Conservation (phyloP, 2,888 invertebrate species). For the Disparrhopalites patrizii region DNA sequence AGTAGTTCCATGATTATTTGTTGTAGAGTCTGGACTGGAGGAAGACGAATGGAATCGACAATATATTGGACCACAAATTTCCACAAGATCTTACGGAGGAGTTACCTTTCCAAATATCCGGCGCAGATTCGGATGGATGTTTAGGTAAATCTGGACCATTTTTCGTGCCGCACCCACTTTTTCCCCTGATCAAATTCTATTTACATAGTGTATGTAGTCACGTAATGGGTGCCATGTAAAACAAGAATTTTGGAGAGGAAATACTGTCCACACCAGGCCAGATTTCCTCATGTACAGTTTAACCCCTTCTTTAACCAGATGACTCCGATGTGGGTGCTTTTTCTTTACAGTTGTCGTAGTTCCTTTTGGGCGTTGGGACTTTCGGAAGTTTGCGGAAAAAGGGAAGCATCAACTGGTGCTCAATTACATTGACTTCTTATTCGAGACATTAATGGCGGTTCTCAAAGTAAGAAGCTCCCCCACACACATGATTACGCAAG, state of each 20-base stretch:
- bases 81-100: slow-evolving; percentile 20
- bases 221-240: neutral
- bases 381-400: slow-evolving; percentile 1
- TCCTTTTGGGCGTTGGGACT: slow-evolving; percentile 17
- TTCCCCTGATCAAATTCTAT: too few relatives aligned
- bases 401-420: neutral
- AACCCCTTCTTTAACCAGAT: too few relatives aligned
- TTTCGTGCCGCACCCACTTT: too few relatives aligned
- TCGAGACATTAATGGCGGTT: neutral
- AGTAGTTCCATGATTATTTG: neutral
- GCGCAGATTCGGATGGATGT: slow-evolving; percentile 30
- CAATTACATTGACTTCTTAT: neutral
- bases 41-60: slow-evolving; percentile 30
- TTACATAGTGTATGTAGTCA: neutral
- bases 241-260: too few relatives aligned
- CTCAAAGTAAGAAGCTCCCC: neutral
- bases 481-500: neutral
- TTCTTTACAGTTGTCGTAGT: slow-evolving; percentile 16
- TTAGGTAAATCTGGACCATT: slow-evolving; percentile 28
- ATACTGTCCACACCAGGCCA: too few relatives aligned
- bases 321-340: too few relatives aligned
- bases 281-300: too few relatives aligned
- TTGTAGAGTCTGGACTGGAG: slow-evolving; percentile 36
- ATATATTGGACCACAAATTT: slow-evolving; percentile 21
- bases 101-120: slow-evolving; percentile 32